These are phyloP conservation scores for Tricholaema leucomelas DNA, from an alignment of 2,113 vertebrate genomes.

Conservation along the genomic window DNA sequence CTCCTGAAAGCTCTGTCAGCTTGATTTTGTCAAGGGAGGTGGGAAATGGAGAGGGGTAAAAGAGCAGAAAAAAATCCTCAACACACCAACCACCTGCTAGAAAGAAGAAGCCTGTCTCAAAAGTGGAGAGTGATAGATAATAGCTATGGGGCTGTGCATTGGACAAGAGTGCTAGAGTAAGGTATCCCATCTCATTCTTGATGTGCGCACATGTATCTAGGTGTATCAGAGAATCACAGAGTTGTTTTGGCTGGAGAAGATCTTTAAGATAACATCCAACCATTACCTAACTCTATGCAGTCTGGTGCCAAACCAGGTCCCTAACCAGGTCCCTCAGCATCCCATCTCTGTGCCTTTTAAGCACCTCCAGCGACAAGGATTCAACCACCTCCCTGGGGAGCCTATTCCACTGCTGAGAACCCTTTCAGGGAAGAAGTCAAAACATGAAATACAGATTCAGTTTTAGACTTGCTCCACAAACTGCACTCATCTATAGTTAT, in stretches of 20 bases:
- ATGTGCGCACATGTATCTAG: background rate
- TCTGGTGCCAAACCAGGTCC: too few relatives aligned
- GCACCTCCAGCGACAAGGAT: too few relatives aligned
- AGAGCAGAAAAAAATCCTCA: background rate
- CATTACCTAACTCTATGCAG: too few relatives aligned
- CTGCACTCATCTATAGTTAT: background rate
- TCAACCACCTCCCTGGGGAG: too few relatives aligned
- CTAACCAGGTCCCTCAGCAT: too few relatives aligned
- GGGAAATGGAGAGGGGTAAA: background rate
- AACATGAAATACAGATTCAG: background rate
- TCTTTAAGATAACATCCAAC: too few relatives aligned
- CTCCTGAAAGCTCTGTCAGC: background rate
- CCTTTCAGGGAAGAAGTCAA: background rate
- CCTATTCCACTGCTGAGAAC: too few relatives aligned
- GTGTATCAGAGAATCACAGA: background rate
- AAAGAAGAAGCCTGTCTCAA: background rate
- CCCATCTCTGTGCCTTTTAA: too few relatives aligned
- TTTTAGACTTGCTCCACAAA: background rate
- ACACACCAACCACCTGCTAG: background rate
- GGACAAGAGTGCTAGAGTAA: background rate
- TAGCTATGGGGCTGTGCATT: rapidly evolving
- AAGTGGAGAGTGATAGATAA: background rate
- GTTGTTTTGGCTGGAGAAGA: too few relatives aligned
- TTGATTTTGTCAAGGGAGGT: background rate
- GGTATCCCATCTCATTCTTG: background rate